Evolutionary conservation across 2,797 vertebrate species (phyloP), one percentile per base, ranked within the genome.

Genomic region (Chanos chanos): DNA sequence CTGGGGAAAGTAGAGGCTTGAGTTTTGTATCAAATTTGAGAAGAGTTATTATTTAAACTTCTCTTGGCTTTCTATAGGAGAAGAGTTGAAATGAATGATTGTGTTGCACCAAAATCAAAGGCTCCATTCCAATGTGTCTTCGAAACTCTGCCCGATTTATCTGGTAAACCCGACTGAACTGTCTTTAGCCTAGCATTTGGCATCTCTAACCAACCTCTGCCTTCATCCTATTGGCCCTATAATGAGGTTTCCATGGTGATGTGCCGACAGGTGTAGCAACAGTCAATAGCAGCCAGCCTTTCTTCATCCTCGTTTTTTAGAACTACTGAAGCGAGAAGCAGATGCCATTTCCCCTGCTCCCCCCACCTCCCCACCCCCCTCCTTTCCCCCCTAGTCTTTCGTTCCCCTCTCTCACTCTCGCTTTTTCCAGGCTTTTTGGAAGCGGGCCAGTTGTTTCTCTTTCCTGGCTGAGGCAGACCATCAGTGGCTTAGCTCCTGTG

Each of bases 181-280:
- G 22, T 43, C 25, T 19, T 13, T 49, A 40, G 39, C 51, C 39
- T 43, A 61, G 13, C 58, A 36, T 52, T 68, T 45, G 62, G 41
- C 33, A 12, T 62, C 52, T 66, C 66, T 28, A 40, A 61, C 45
- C 55, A 56, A 31, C 41, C 33, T 50, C 45, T 59, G 51, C 45
- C 51, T 65, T 60, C 67, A 19, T 70, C 61, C 25, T 36, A 40
- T 48, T 64, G 61, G 57, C 39, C 45, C 57, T 30, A 41, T 72
- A 73, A 77, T 71, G 54, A 75, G 55, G 76, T 75, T 77, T 65
- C 73, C 41, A 77, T 75, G 65, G 59, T 2, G 43, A 73, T 51
- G 10, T 47, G 48, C 56, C 51, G 55, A 66, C 70, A 77, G 73
- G 76, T 77, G 65, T 73, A 65, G 50, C 64, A 47, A 45, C 66